Conservation (phyloP, 2,113 vertebrate species). For the Eretmochelys imbricata region DNA sequence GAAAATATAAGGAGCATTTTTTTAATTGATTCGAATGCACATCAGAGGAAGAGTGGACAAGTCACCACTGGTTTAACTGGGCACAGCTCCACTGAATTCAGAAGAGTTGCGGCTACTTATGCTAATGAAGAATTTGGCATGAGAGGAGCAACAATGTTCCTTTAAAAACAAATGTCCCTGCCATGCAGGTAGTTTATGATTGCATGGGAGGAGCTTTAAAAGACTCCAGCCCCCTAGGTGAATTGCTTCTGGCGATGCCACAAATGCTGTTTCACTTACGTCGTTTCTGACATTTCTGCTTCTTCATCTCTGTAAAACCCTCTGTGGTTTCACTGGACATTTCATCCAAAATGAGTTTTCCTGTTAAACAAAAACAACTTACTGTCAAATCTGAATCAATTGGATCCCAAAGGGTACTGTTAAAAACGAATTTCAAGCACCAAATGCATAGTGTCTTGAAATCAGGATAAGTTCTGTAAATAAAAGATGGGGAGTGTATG, state of each 20-base stretch:
- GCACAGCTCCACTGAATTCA: neutral
- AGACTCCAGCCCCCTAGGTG: neutral
- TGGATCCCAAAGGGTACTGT: neutral
- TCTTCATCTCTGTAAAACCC: constrained; percentile 38
- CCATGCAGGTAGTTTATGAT: neutral
- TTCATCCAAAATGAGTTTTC: constrained; percentile 71
- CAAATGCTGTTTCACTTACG: constrained; percentile 64
- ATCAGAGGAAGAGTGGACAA: neutral
- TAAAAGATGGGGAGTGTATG: neutral
- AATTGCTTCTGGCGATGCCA: neutral
- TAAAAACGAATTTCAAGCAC: neutral
- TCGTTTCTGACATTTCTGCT: constrained; percentile 69
- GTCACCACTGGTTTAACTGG: neutral
- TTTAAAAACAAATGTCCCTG: neutral
- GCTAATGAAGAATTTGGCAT: neutral
- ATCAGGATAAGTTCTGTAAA: neutral
- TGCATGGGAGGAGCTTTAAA: neutral
- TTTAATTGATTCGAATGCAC: neutral
- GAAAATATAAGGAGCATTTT: neutral
- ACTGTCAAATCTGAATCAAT: neutral
- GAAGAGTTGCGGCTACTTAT: neutral
- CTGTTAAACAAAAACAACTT: constrained; percentile 36
- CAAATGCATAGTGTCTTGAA: neutral
- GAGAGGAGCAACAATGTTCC: neutral
- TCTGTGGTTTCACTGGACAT: constrained; percentile 40